These are phyloP conservation scores for Plutomurus gul DNA, from an alignment of 1,140 invertebrate genomes.

Conservation along the genomic window DNA sequence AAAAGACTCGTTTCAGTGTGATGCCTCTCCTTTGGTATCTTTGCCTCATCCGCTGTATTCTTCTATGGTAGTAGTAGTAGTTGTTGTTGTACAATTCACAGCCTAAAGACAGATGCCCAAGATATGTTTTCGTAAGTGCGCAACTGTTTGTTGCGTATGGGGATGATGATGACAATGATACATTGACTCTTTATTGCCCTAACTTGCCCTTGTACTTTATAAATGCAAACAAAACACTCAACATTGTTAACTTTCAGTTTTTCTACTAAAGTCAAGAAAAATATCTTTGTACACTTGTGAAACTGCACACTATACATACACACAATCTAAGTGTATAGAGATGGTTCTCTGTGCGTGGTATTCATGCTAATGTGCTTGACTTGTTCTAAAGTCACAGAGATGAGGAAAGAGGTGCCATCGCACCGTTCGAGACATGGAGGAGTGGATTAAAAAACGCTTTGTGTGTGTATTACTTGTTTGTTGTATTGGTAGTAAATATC, in stretches of 20 bases:
- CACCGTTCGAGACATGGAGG: not conserved
- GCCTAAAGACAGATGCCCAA: too few species aligned
- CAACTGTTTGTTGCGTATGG: slow-evolving; percentile 12
- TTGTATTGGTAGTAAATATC: too few species aligned
- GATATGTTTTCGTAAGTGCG: not conserved
- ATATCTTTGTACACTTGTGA: too few species aligned
- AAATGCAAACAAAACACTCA: not conserved
- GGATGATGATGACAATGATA: slow-evolving; percentile 22
- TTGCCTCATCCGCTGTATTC: too few species aligned
- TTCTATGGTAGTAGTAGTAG: too few species aligned
- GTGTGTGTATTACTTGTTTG: too few species aligned
- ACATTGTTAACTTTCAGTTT: slow-evolving; percentile 3
- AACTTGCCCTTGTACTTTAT: slow-evolving; percentile 16
- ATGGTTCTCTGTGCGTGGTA: not conserved
- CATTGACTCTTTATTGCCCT: slow-evolving; percentile 16
- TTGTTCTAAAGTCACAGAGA: slow-evolving; percentile 7
- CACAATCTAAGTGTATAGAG: not conserved
- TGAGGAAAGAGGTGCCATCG: not conserved
- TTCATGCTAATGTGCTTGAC: not conserved
- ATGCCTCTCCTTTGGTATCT: too few species aligned
- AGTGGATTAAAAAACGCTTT: too few species aligned
- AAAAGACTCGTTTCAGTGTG: too few species aligned
- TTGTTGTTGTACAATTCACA: too few species aligned
- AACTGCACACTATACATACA: not conserved
- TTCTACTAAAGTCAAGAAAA: not conserved